phyloP scores from a whole-genome alignment of 2,113 vertebrate genomes.

The Speoplatyrhinus poulsoni region DNA sequence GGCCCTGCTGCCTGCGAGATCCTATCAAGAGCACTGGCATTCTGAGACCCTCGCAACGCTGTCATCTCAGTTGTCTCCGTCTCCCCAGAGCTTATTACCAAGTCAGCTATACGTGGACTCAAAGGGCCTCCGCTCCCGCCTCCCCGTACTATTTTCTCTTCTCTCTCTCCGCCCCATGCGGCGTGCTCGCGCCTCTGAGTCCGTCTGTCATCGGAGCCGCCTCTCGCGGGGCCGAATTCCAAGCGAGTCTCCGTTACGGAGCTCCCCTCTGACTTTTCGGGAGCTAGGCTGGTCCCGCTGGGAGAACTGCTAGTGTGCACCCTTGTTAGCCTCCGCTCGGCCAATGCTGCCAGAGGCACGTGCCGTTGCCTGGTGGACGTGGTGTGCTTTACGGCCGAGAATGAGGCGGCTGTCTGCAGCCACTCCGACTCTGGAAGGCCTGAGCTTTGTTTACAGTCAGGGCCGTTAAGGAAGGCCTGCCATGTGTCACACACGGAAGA shows the following conservation, averaged over 20 bases:
- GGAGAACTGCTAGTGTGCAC: background rate
- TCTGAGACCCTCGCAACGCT: slow-evolving; percentile 49
- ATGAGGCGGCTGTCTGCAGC: slow-evolving; percentile 60
- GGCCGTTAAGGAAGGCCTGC: too few species aligned
- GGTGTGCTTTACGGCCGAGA: slow-evolving; percentile 53
- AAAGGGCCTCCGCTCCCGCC: slow-evolving; percentile 35
- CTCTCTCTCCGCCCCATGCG: slow-evolving; percentile 27
- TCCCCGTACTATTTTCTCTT: slow-evolving; percentile 45
- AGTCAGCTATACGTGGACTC: slow-evolving; percentile 32
- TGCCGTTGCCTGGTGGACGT: slow-evolving; percentile 12
- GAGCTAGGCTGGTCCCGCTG: slow-evolving; percentile 15
- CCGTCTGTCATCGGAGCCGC: slow-evolving; percentile 44
- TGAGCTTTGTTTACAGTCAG: slow-evolving; percentile 28
- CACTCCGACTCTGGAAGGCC: slow-evolving; percentile 63
- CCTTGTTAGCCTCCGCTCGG: slow-evolving; percentile 10
- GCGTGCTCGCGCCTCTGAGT: slow-evolving; percentile 36
- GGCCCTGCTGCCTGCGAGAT: slow-evolving; percentile 61
- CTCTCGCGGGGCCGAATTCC: slow-evolving; percentile 47
- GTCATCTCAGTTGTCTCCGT: slow-evolving; percentile 57
- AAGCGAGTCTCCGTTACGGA: slow-evolving; percentile 40
- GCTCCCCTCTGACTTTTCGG: slow-evolving; percentile 56
- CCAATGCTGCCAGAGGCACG: slow-evolving; percentile 30
- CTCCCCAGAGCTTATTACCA: slow-evolving; percentile 62
- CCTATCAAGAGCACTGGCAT: slow-evolving; percentile 53
- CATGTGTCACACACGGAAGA: too few species aligned